Base-by-base conservation (phyloP, 2,113 vertebrate genomes). In the Hippocampus mohnikei region DNA sequence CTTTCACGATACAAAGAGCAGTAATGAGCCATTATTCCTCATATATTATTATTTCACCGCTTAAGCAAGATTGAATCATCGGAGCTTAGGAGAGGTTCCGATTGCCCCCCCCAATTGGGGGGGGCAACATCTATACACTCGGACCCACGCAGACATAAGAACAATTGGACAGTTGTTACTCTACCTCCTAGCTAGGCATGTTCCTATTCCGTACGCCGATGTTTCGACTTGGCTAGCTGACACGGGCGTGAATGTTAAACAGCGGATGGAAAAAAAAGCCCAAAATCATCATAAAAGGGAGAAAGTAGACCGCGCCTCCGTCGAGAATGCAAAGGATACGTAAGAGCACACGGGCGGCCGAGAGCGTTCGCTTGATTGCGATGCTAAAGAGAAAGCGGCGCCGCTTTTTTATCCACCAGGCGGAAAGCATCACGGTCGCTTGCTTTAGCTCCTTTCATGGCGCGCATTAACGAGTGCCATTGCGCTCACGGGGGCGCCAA, bases 321-420 rank as follows among this genome's bases (percentile, higher is more conserved):
- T 75, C 46, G 33, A 23, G 70, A 77, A 74, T 69, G 77, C 84
- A 59, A 59, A 29, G 81, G 84, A 70, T 75, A 76, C 70, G 72
- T 77, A 72, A 79, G 72, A 82, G 72, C 82, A 81, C 79, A 69
- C 29, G 60, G 69, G 74, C 74, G 71, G 81, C 85, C 81, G 59
- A 62, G 76, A 85, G 82, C 79, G 46, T 13, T 53, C 21, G 64
- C 72, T 79, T 81, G 84, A 86, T 87, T 84, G 82, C 76, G 42
- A 88, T 81, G 74, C 85, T 75, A 79, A 88, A 80, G 56, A 77
- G 77, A 70, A 84, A 70, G 68, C 81, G 25, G 74, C 77, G 79
- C 70, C 25, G 73, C 78, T 68, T 79, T 73, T 82, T 83, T 87
- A 82, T 87, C 83, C 84, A 67, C 78, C 73, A 80, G 87, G 84